Percentiles rank a stretch among this genome's conserved stretches.
Conservation (phyloP, 2,888 invertebrate genomes). For the Invenusta paracnida region DNA sequence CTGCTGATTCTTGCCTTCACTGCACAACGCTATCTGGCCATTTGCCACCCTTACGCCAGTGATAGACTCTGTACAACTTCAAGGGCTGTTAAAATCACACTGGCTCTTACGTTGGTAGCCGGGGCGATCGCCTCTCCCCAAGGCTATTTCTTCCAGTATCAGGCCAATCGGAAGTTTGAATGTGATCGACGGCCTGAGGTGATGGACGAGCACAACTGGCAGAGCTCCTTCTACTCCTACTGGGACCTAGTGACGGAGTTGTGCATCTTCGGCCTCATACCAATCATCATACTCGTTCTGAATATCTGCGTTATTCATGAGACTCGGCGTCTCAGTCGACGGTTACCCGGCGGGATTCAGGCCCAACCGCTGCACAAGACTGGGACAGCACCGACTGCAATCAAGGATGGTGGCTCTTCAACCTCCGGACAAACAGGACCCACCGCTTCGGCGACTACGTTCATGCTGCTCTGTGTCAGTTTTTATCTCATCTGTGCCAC, state of each 20-base stretch:
- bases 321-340: constrained; percentile 46
- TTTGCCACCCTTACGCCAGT: constrained; percentile 56
- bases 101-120: constrained; percentile 49
- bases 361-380: not conserved
- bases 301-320: constrained; percentile 58
- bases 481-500: constrained; percentile 34
- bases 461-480: constrained; percentile 31
- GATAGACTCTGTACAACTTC: constrained; percentile 54
- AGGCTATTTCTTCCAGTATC: constrained; percentile 56
- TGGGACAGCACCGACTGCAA: not conserved
- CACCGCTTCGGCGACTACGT: not conserved
- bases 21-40: constrained; percentile 58
- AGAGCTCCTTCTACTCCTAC: constrained; percentile 52
- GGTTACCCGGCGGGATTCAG: not conserved
- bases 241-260: constrained; percentile 57
- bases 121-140: constrained; percentile 53
- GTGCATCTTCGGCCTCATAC: constrained; percentile 55
- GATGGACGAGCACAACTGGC: constrained; percentile 47
- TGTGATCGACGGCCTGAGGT: constrained; percentile 51
- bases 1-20: constrained; percentile 58
- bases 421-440: not conserved
- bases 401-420: not conserved
- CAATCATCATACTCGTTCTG: constrained; percentile 55
- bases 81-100: constrained; percentile 53
- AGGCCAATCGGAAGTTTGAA: constrained; percentile 40